Evolutionary conservation across 2,888 invertebrate genomes (phyloP), one percentile per base, ranked within the genome.

Genomic region (Acronicta leporina): DNA sequence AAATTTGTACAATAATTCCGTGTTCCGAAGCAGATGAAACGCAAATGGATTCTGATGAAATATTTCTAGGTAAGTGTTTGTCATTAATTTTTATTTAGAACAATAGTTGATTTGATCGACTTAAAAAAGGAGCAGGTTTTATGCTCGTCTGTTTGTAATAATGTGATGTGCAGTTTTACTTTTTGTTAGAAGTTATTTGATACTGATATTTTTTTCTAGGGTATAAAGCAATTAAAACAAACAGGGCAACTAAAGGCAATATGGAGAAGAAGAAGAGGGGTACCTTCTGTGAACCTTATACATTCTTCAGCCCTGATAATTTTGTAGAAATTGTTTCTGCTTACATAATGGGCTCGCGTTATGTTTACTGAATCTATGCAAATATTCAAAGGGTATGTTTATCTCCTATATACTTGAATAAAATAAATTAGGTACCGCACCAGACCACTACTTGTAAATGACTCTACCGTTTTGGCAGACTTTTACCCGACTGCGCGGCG

Each of bases 271-370:
- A 52, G 9, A 42, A 43, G 11, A 14, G 5, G 2, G 25, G 9
- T 11, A 5, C 15, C 9, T 68, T 68, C 14, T 68, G 68, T 14
- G 42, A 53, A 8, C 70, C 68, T 0, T 63, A 70, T 7, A 57
- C 68, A 2, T 68, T 68, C 57, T 68, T 25, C 49, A 68, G 70
- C 13, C 70, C 71, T 0, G 64, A 70, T 0, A 30, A 33, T 68
- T 69, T 30, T 68, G 68, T 25, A 57, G 68, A 20, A 68, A 70
- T 14, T 68, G 68, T 30, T 68, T 68, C 41, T 68, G 68, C n/a
- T 41, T 68, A 25, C 49, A 70, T 40, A 63, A 70, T 14, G 68
- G 64, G 6, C 64, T 68, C 9, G 42, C 68, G 8, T 38, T 68
- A 5, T 68, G 68, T 41, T 54, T 68, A 30, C 46, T 70, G 13